Percentiles rank a stretch among this genome's conserved stretches.
Conservation (phyloP, 2,888 invertebrate species). For the Tineola bisselliella region DNA sequence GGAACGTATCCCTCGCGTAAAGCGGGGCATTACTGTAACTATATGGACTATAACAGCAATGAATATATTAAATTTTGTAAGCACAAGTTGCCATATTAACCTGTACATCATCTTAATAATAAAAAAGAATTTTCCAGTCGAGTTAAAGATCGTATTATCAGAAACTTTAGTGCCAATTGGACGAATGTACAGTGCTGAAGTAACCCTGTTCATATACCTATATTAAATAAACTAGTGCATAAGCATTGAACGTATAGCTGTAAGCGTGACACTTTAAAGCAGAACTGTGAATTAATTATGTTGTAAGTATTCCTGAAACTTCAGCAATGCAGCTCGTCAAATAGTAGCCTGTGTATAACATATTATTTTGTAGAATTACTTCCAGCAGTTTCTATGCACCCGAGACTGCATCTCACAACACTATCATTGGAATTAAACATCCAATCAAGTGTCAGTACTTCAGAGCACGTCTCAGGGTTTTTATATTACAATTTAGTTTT, state of each 20-base stretch:
- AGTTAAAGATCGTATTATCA: background rate
- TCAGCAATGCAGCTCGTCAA: slow-evolving; percentile 13
- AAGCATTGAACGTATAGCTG: background rate
- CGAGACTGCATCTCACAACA: background rate
- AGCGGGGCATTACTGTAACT: no score
- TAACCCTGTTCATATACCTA: background rate
- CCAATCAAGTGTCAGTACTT: background rate
- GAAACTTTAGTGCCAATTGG: background rate
- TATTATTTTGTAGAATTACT: background rate
- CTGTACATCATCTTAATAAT: no score
- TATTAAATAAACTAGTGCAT: background rate
- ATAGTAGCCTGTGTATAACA: slow-evolving; percentile 14
- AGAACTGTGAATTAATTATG: background rate
- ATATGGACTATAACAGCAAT: no score
- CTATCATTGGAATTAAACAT: background rate
- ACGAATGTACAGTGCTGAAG: background rate
- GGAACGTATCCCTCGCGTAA: no score
- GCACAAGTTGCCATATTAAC: no score
- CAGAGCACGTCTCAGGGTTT: background rate
- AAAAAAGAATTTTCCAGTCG: no score
- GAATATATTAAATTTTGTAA: no score
- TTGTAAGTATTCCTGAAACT: background rate
- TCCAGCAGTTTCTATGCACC: no score
- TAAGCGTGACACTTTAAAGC: background rate
- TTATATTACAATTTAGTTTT: background rate